These are phyloP conservation scores for Lypha dubia DNA, from an alignment of 2,888 invertebrate species.

Conservation along the genomic window DNA sequence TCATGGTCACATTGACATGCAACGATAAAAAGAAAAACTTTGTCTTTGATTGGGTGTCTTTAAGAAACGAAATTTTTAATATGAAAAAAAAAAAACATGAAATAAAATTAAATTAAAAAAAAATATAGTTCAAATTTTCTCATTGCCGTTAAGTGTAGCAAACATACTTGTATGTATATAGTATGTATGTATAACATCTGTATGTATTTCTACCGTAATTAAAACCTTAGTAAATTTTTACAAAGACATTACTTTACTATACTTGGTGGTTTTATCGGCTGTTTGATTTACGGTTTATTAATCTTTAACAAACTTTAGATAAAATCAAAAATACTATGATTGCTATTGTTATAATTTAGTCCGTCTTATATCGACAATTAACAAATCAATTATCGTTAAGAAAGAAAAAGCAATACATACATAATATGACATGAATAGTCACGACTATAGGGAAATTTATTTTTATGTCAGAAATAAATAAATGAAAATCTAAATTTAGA, in stretches of 20 bases:
- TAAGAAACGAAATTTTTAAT: conserved; percentile 35
- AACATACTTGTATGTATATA: conserved; percentile 11
- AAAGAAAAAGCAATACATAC: neutral
- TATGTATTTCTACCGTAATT: no score
- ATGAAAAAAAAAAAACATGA: conserved; percentile 40
- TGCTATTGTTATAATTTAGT: neutral
- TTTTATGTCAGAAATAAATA: no score
- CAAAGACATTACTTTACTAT: conserved; percentile 22
- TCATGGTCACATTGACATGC: conserved; percentile 71
- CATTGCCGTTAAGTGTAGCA: conserved; percentile 26
- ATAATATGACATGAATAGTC: neutral
- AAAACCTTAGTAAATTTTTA: conserved; percentile 39
- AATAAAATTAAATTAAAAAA: conserved; percentile 27
- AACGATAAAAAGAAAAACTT: conserved; percentile 56
- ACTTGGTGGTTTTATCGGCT: conserved; percentile 10
- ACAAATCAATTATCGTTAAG: conserved; percentile 46
- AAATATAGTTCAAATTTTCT: conserved; percentile 29
- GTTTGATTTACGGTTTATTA: conserved; percentile 12
- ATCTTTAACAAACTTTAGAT: neutral
- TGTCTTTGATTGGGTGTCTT: conserved; percentile 15
- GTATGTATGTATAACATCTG: no score
- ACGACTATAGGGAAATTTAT: neutral
- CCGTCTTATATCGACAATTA: neutral
- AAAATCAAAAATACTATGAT: conserved; percentile 11
- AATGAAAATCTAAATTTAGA: neutral